phyloP scores from a whole-genome alignment of 2,888 invertebrate genomes.

The Halictus ligatus region DNA sequence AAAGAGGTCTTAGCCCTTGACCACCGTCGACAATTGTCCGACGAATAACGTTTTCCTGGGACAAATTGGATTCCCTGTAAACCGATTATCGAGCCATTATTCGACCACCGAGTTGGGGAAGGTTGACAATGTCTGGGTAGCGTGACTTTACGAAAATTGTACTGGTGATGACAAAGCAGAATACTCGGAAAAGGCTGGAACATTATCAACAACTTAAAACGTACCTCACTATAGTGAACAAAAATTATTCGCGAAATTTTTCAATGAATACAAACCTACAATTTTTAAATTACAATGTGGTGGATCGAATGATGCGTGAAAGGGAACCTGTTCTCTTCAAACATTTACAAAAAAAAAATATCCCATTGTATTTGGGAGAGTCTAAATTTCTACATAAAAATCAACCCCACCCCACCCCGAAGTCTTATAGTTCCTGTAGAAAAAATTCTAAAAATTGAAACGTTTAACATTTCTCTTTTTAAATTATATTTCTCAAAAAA shows the following conservation, averaged over 20 bases:
- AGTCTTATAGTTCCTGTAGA: too few relatives aligned
- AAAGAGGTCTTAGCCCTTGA: background rate
- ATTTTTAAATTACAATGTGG: too few relatives aligned
- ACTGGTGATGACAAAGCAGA: background rate
- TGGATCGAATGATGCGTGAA: too few relatives aligned
- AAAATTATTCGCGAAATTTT: background rate
- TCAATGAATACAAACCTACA: too few relatives aligned
- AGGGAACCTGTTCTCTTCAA: too few relatives aligned
- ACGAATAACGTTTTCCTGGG: background rate
- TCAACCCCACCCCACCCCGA: too few relatives aligned
- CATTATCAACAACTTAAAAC: background rate
- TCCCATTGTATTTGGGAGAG: too few relatives aligned
- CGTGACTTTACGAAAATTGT: slow-evolving; percentile 34
- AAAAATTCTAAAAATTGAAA: background rate
- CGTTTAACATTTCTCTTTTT: background rate
- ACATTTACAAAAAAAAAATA: too few relatives aligned
- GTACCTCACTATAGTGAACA: background rate
- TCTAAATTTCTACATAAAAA: too few relatives aligned
- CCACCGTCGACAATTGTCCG: background rate
- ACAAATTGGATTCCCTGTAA: slow-evolving; percentile 29
- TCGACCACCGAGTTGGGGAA: slow-evolving; percentile 5
- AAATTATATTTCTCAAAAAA: background rate
- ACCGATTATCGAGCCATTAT: slow-evolving; percentile 35
- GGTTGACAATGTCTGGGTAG: background rate
- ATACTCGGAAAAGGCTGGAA: background rate